Evolutionary conservation across 2,113 vertebrate species (phyloP).

Genomic region (Phyllostomus hastatus): DNA sequence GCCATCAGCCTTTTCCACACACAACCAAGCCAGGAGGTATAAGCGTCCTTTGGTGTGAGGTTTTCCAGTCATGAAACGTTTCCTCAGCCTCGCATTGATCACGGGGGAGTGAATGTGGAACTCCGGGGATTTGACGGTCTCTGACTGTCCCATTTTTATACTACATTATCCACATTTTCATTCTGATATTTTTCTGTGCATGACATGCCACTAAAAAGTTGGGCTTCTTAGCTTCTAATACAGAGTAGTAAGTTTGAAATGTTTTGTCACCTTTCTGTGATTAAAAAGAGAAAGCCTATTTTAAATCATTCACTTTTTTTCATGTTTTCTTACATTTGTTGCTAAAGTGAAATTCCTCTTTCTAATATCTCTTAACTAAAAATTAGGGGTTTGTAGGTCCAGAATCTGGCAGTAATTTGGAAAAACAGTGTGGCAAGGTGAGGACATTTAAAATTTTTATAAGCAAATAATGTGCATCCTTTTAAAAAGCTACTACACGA

Average conservation of each 20-base stretch:
- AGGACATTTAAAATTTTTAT: not conserved
- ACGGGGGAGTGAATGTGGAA: not conserved
- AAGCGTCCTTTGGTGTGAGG: not conserved
- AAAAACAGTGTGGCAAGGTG: accelerated
- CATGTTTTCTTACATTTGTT: not conserved
- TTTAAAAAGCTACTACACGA: not conserved
- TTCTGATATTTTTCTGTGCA: not conserved
- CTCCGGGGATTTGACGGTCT: not conserved
- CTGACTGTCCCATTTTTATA: not conserved
- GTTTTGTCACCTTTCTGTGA: not conserved
- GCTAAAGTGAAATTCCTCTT: not conserved
- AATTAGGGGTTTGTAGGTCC: not conserved
- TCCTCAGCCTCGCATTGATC: not conserved
- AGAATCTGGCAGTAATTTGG: not conserved
- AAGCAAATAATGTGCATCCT: not conserved
- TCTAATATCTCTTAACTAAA: not conserved
- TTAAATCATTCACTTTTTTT: not conserved
- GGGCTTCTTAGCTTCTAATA: not conserved
- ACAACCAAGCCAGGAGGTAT: not conserved
- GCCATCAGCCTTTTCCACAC: not conserved
- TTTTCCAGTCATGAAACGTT: not conserved
- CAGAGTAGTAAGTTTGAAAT: not conserved
- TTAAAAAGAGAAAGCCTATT: not conserved
- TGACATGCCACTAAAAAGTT: not conserved
- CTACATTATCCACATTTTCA: not conserved